These are phyloP conservation scores for Phylloscopus whistleri DNA, from an alignment of 2,113 vertebrate species.

Conservation along the genomic window DNA sequence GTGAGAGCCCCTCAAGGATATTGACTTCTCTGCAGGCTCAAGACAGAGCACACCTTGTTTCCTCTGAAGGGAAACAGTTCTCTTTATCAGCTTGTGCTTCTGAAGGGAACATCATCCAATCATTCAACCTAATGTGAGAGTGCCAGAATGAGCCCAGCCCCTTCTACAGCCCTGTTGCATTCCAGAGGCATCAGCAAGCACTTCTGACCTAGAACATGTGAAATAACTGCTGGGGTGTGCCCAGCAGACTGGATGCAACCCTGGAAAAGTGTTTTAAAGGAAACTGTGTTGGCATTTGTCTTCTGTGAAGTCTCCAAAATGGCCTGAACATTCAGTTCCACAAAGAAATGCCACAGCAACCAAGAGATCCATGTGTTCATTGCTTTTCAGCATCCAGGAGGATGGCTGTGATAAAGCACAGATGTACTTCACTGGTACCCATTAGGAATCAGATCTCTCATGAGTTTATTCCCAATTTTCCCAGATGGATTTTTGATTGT, in stretches of 20 bases:
- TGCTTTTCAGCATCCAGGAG: neutral
- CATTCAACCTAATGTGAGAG: neutral
- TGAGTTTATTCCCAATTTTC: neutral
- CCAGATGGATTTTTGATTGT: neutral
- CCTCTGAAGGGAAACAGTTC: neutral
- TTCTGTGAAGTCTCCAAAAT: neutral
- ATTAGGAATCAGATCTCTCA: neutral
- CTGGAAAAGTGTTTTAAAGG: neutral
- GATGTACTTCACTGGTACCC: neutral
- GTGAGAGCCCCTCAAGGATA: neutral
- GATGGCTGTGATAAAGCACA: neutral
- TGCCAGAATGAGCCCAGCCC: neutral
- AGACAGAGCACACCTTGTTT: neutral
- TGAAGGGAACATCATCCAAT: neutral
- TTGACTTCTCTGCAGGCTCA: neutral
- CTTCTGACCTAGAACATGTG: neutral
- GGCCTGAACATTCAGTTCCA: neutral
- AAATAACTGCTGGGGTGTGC: neutral
- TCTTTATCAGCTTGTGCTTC: neutral
- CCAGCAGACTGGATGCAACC: neutral
- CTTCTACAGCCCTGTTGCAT: neutral
- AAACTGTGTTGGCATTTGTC: neutral
- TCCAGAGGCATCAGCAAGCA: neutral
- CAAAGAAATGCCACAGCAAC: neutral
- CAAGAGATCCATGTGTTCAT: neutral